These are phyloP conservation scores for Caenorhabditis tropicalis DNA, from an alignment of 1,140 invertebrate genomes.

Conservation along the genomic window DNA sequence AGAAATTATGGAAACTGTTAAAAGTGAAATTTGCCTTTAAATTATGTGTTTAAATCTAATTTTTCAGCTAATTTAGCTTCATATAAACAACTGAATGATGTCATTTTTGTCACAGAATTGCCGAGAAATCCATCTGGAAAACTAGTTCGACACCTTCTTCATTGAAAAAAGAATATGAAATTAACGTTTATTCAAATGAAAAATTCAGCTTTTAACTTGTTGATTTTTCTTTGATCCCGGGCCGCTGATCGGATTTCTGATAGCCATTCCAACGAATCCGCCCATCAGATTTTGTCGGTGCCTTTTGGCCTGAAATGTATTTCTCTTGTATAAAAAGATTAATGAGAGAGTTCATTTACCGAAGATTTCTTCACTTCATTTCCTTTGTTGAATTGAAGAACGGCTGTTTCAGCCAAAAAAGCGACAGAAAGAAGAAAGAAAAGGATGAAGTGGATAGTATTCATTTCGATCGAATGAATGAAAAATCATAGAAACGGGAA, in stretches of 20 bases:
- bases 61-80: conserved; percentile 28
- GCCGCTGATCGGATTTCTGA: neutral
- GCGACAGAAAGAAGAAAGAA: neutral
- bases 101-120: neutral
- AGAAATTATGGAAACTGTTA: neutral
- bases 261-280: neutral
- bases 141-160: neutral
- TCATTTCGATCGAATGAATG: neutral
- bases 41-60: too few relatives aligned
- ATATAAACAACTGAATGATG: conserved; percentile 10
- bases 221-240: neutral
- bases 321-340: neutral
- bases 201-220: neutral
- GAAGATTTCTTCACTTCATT: too few relatives aligned
- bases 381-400: too few relatives aligned
- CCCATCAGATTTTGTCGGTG: neutral
- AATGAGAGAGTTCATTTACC: neutral
- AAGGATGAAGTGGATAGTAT: neutral
- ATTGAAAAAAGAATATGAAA: neutral
- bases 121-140: conserved; percentile 38
- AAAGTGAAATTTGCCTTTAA: neutral
- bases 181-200: neutral
- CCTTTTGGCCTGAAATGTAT: neutral
- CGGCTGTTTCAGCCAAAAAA: neutral
- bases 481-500: neutral